Percentiles rank a stretch among this genome's conserved stretches.
Evolutionary conservation across 1,140 invertebrate species (phyloP).

Genomic region (Penaeus japonicus): DNA sequence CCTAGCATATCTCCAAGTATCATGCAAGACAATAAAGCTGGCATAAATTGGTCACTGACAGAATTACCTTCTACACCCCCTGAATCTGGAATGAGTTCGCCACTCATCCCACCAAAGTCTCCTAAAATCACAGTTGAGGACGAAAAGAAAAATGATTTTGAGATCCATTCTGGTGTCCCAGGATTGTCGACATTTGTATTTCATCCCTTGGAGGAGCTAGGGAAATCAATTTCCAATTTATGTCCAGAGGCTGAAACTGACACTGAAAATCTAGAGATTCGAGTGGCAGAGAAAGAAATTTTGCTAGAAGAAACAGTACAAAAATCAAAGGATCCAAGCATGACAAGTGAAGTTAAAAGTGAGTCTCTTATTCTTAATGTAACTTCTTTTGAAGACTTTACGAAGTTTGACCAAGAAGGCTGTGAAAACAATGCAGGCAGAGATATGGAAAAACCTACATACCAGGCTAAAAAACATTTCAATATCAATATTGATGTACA

Average conservation of each 20-base stretch:
- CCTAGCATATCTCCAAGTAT: slow-evolving; percentile 10
- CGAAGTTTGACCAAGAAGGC: no score
- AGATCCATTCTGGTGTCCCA: slow-evolving; percentile 24
- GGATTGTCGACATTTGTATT: not conserved
- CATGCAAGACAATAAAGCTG: not conserved
- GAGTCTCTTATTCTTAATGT: no score
- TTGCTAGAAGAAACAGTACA: not conserved
- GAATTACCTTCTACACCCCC: slow-evolving; percentile 19
- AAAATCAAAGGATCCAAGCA: no score
- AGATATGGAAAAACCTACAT: no score
- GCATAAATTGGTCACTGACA: not conserved
- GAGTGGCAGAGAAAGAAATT: not conserved
- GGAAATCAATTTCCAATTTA: not conserved
- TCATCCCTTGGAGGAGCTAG: not conserved
- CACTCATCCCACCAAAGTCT: slow-evolving; percentile 35
- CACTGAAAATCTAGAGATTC: no score
- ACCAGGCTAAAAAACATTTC: no score
- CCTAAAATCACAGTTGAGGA: slow-evolving; percentile 48
- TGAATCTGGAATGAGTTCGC: not conserved
- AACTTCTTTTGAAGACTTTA: no score
- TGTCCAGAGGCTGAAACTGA: no score
- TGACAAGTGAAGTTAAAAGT: no score
- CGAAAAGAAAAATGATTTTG: slow-evolving; percentile 50
- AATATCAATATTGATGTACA: no score
- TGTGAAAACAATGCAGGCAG: no score